Evolutionary conservation across 1,140 invertebrate species (phyloP).

Genomic region (Odontomachus brunneus): DNA sequence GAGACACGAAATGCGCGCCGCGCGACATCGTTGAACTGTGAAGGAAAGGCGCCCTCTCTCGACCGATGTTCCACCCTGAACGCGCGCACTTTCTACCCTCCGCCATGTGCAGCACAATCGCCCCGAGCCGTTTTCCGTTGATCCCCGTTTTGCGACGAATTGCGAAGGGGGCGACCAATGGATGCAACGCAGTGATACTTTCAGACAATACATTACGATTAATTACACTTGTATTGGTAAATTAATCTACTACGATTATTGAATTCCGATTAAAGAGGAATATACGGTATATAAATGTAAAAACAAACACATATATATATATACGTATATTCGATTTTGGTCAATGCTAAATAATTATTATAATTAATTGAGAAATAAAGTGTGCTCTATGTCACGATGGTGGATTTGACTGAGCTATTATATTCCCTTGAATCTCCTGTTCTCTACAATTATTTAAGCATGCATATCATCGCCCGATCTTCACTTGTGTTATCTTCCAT

Average conservation of each 20-base stretch:
- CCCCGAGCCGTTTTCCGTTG: slow-evolving; percentile 27
- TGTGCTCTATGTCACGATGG: slow-evolving; percentile 84
- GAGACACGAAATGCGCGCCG: slow-evolving; percentile 27
- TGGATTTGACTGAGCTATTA: neutral
- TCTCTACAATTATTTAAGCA: neutral
- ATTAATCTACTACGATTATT: slow-evolving; percentile 84
- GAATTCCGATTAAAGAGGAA: slow-evolving; percentile 80
- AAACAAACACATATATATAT: neutral
- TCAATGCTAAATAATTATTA: slow-evolving; percentile 85
- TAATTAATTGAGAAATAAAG: slow-evolving; percentile 84
- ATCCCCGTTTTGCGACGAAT: slow-evolving; percentile 37
- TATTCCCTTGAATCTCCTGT: neutral
- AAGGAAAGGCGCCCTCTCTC: neutral
- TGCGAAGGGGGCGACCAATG: slow-evolving; percentile 75
- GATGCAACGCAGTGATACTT: slow-evolving; percentile 84
- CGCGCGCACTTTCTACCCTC: neutral
- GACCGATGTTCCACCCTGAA: neutral
- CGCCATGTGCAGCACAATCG: neutral
- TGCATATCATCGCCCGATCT: too few relatives aligned
- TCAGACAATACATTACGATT: slow-evolving; percentile 85
- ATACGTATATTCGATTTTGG: slow-evolving; percentile 78
- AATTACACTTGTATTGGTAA: slow-evolving; percentile 84
- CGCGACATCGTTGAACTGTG: neutral
- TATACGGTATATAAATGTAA: slow-evolving; percentile 73
- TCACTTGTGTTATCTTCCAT: too few relatives aligned